phyloP scores from a whole-genome alignment of 1,140 invertebrate genomes.

The Agrypnia vestita region DNA sequence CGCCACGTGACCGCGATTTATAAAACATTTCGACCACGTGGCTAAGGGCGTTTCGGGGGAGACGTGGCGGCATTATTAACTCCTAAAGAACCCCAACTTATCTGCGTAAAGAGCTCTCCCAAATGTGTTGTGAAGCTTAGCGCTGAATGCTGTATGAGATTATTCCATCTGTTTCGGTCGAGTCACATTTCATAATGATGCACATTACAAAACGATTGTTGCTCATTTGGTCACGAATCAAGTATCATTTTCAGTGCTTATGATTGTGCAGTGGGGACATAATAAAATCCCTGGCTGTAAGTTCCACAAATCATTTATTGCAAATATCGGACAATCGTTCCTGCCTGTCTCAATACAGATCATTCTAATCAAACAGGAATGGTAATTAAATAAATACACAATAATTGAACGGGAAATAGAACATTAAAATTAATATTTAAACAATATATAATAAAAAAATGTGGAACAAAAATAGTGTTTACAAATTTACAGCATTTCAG shows the following conservation, averaged over 20 bases:
- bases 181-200: conserved; percentile 18
- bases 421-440: no score
- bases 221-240: conserved; percentile 31
- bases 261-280: not conserved
- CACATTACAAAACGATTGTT: conserved; percentile 6
- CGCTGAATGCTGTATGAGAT: not conserved
- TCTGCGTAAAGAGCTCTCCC: conserved; percentile 27
- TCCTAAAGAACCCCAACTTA: conserved; percentile 30
- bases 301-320: no score
- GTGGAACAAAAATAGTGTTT: no score
- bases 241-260: not conserved
- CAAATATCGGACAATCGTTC: no score
- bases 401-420: no score
- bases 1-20: conserved; percentile 61
- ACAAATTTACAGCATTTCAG: no score
- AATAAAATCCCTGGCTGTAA: no score
- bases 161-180: conserved; percentile 15
- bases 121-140: not conserved
- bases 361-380: no score
- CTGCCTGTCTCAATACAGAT: no score
- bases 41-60: conserved; percentile 34
- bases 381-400: no score
- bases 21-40: conserved; percentile 60
- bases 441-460: no score
- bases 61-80: conserved; percentile 47